Conservation (phyloP, 2,113 vertebrate species). For the Sylvia atricapilla region DNA sequence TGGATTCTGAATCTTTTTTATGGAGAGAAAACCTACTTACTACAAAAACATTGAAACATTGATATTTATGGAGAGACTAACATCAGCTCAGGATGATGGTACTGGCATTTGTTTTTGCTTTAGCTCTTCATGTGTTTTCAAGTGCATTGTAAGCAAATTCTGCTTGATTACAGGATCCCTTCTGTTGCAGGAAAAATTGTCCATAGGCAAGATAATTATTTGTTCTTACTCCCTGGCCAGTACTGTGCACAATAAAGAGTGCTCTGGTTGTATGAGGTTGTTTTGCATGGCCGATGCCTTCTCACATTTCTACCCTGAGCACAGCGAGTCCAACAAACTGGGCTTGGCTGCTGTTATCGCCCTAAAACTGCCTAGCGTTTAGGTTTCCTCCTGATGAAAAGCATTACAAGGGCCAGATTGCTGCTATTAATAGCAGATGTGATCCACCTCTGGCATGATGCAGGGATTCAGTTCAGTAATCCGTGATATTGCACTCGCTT, state of each 20-base stretch:
- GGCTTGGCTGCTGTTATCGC: background rate
- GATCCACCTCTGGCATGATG: background rate
- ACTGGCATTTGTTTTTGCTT: background rate
- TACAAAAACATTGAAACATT: background rate
- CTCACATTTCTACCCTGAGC: background rate
- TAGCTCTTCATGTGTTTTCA: background rate
- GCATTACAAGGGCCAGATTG: background rate
- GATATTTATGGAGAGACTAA: background rate
- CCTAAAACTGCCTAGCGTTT: background rate
- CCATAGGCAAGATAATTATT: background rate
- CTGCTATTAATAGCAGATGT: constrained; percentile 4
- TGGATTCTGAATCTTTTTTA: background rate
- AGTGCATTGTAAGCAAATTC: background rate
- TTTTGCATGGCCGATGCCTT: background rate
- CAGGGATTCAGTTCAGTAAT: background rate
- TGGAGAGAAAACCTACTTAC: background rate
- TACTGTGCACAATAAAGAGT: background rate
- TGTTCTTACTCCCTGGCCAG: background rate
- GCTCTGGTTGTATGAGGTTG: background rate
- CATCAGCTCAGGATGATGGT: background rate
- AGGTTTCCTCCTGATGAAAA: background rate
- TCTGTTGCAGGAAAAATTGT: background rate
- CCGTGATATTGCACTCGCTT: background rate
- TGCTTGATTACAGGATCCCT: background rate
- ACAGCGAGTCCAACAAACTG: background rate